Evolutionary conservation across 2,113 vertebrate genomes (phyloP).

Genomic region (Prinia subflava): DNA sequence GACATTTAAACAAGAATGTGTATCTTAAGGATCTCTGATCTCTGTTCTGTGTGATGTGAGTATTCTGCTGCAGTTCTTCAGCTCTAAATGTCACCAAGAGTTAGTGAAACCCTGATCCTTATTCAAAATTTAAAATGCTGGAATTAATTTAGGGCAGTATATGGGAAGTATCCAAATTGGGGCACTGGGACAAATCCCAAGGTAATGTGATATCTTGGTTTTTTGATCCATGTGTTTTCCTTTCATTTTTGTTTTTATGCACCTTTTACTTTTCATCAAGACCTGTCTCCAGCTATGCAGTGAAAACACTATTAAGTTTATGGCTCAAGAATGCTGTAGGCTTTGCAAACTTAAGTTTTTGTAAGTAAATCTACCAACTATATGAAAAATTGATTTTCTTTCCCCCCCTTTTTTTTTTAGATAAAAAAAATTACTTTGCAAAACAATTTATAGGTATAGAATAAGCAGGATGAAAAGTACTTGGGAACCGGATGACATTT

Average conservation of each 20-base stretch:
- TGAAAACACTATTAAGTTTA: neutral
- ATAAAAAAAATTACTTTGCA: neutral
- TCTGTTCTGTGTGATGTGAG: neutral
- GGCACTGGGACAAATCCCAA: neutral
- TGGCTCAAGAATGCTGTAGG: neutral
- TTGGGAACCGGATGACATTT: neutral
- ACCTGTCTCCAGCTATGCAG: neutral
- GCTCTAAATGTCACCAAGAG: rapidly evolving
- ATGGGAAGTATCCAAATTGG: neutral
- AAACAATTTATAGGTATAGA: neutral
- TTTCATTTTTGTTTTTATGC: neutral
- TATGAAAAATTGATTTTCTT: neutral
- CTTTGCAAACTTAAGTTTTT: neutral
- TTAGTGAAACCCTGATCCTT: neutral
- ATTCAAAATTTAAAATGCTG: neutral
- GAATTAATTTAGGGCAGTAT: neutral
- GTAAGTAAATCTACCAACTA: neutral
- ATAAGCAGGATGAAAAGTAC: neutral
- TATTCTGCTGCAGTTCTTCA: neutral
- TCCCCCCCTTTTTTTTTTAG: neutral
- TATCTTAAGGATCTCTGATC: neutral
- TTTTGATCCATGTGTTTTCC: neutral
- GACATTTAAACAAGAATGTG: neutral
- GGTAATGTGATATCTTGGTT: rapidly evolving
- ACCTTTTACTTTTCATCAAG: neutral